These are phyloP conservation scores for Lissonota sp. DNA, from an alignment of 2,888 invertebrate genomes.

Conservation along the genomic window DNA sequence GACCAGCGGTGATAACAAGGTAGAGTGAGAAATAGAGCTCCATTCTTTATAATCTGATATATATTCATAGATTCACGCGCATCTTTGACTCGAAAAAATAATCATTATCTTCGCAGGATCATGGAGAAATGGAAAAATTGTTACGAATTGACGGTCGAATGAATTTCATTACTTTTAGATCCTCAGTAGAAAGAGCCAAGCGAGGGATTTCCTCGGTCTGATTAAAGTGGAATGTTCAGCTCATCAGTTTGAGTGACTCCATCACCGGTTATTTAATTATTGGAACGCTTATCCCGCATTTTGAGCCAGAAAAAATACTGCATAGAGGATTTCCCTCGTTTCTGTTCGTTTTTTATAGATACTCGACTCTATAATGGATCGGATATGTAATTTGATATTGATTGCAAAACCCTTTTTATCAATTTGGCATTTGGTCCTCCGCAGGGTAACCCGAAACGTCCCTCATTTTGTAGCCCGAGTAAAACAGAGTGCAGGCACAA, in stretches of 20 bases:
- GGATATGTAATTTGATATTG: conserved; percentile 60
- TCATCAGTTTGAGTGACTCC: too few relatives aligned
- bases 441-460: conserved; percentile 57
- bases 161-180: too few relatives aligned
- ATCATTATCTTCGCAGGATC: conserved; percentile 19
- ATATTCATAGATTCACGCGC: conserved; percentile 22
- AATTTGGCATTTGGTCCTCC: conserved; percentile 55
- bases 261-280: too few relatives aligned
- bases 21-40: too few relatives aligned
- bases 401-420: conserved; percentile 66
- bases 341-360: conserved; percentile 12
- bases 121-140: background rate
- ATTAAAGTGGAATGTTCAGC: too few relatives aligned
- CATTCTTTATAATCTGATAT: conserved; percentile 1
- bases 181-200: too few relatives aligned
- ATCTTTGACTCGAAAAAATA: conserved; percentile 16
- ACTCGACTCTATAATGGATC: conserved; percentile 53
- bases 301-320: too few relatives aligned
- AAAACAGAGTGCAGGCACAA: conserved; percentile 3
- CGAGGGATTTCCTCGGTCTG: too few relatives aligned
- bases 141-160: too few relatives aligned
- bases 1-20: background rate
- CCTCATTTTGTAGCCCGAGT: conserved; percentile 5
- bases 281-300: too few relatives aligned
- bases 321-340: too few relatives aligned